phyloP scores from a whole-genome alignment of 53 echinoderm and acorn worm species.

The Echinometra lucunter region DNA sequence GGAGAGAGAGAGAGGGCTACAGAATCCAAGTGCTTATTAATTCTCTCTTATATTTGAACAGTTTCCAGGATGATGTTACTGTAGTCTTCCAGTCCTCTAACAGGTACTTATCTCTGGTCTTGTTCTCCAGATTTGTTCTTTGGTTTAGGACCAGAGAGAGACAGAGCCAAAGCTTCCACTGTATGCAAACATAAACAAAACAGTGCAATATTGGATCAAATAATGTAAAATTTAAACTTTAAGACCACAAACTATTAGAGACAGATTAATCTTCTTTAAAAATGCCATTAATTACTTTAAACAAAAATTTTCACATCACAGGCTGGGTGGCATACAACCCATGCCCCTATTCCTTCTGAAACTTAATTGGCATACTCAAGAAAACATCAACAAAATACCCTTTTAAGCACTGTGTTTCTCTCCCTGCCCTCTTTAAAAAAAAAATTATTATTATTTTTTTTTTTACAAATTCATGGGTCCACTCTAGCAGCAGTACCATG shows the following conservation, averaged over 20 bases:
- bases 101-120: not conserved
- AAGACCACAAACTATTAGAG: not conserved
- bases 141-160: slow-evolving; percentile 55
- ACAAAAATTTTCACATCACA: not conserved
- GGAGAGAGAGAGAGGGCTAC: no score
- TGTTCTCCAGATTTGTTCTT: not conserved
- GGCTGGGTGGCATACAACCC: not conserved
- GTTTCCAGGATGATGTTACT: not conserved
- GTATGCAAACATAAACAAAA: not conserved
- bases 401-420: no score
- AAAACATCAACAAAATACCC: no score
- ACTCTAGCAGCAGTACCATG: not conserved
- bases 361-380: not conserved
- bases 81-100: no score
- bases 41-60: not conserved
- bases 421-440: no score
- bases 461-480: no score
- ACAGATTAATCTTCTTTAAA: not conserved
- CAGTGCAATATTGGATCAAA: not conserved
- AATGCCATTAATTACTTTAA: not conserved
- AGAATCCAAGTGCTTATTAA: not conserved
- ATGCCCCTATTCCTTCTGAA: not conserved
- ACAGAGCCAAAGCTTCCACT: slow-evolving; percentile 82
- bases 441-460: no score
- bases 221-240: not conserved